Conservation (phyloP, 64 coral and sea anemone species). For the Platygyra sinensis region DNA sequence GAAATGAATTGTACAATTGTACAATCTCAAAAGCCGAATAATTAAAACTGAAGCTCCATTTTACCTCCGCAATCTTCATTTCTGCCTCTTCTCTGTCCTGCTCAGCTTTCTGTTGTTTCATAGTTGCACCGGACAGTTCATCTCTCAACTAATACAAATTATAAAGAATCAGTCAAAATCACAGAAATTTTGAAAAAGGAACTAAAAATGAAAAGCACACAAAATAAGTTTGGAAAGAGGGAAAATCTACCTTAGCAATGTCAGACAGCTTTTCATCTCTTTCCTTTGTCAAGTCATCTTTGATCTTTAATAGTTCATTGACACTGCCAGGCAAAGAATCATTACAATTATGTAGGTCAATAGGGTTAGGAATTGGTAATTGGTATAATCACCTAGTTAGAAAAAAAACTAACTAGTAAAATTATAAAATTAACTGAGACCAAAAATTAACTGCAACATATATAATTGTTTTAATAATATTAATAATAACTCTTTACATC, state of each 20-base stretch:
- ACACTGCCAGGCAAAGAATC: conserved; percentile 51
- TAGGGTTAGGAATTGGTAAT: no score
- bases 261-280: conserved; percentile 96
- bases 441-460: no score
- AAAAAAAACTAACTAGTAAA: no score
- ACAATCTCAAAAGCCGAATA: no score
- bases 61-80: conserved; percentile 98
- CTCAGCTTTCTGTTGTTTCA: conserved; percentile 94
- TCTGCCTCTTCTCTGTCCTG: conserved; percentile 99
- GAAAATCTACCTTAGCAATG: conserved; percentile 72
- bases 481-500: no score
- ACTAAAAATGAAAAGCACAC: background rate
- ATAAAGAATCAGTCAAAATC: background rate
- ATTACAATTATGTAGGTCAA: background rate
- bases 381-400: no score
- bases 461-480: no score
- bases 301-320: conserved; percentile 97
- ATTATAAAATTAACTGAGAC: no score
- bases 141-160: conserved; percentile 54
- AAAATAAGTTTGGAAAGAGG: background rate
- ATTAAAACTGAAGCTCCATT: background rate
- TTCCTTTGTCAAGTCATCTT: conserved; percentile 97
- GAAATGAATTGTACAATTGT: no score
- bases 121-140: conserved; percentile 69
- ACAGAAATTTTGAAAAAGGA: background rate